Base-by-base conservation (phyloP, 2,113 vertebrate species). In the Larimichthys crocea region DNA sequence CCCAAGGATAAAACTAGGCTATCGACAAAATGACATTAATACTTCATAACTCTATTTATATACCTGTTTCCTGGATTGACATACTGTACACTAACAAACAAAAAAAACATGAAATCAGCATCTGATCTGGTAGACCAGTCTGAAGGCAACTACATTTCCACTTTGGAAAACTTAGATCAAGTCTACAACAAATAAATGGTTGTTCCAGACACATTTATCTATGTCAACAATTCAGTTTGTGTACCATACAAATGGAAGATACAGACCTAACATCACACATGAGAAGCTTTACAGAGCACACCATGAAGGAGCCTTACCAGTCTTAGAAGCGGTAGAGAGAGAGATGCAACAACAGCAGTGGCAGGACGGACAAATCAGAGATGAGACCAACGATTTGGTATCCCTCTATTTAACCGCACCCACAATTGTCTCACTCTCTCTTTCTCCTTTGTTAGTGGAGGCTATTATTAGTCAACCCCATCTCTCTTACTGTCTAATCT, bases 381-480 rank as follows among this genome's bases (percentile, higher is more conserved):
- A 91, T 88, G 84, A 83, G 29, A 26, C 65, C 61, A 49, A 46
- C 8, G 19, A 79, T 82, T 74, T 56, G 64, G 70, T 70, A 62
- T 68, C 69, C 70, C 83, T 66, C 90, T 94, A 92, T 95, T 94
- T 94, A 93, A 92, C 84, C 61, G 87, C 74, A 72, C 77, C 84
- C 76, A 90, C 80, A 88, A 88, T 91, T 88, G 87, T 90, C 78
- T 68, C 59, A 0, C 81, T 86, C 79, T 35, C 76, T 82, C 78
- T 84, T 78, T 88, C 82, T 86, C 89, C 83, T 82, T 80, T 74
- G 86, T 87, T 78, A 91, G 81, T 93, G 92, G 88, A 88, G 78
- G 90, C 83, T 95, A 95, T 94, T 92, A 89, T 93, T 95, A 95
- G 93, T 68, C 67, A 69, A 48, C 20, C 68, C 80, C 68, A 76